Conservation (phyloP, 2,113 vertebrate genomes). For the Ictidomys tridecemlineatus region DNA sequence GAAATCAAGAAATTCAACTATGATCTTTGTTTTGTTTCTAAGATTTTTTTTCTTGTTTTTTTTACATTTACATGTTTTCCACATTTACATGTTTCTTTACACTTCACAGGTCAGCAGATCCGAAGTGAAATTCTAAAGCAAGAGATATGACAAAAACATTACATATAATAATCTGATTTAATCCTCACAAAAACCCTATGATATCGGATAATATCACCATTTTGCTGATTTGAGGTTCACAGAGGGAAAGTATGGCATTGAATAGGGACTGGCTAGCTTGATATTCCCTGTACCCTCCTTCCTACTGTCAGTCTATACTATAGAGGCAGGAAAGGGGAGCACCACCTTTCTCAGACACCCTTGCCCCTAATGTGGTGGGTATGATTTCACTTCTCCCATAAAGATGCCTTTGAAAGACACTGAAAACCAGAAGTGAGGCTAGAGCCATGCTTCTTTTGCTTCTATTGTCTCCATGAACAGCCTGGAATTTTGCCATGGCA, state of each 20-base stretch:
- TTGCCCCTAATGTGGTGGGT: slow-evolving; percentile 14
- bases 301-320: accelerated
- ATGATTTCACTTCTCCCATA: not conserved
- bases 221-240: not conserved
- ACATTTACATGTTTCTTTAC: not conserved
- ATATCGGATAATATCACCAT: not conserved
- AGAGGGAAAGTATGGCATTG: not conserved
- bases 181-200: not conserved
- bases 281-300: not conserved
- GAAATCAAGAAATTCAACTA: not conserved
- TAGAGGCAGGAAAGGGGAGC: not conserved
- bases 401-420: not conserved
- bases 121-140: not conserved
- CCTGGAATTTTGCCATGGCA: not conserved
- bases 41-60: not conserved
- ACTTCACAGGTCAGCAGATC: not conserved
- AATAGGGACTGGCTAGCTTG: not conserved
- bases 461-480: not conserved
- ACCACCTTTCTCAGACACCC: not conserved
- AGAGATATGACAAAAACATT: not conserved
- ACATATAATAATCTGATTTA: not conserved
- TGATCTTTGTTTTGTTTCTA: slow-evolving; percentile 13
- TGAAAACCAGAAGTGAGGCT: not conserved
- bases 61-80: no score
- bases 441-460: not conserved